A percentile compares a stretch with the other conserved stretches of the same genome.
These are phyloP conservation scores for Galendromus occidentalis DNA, from an alignment of 1,140 invertebrate species.

Conservation along the genomic window DNA sequence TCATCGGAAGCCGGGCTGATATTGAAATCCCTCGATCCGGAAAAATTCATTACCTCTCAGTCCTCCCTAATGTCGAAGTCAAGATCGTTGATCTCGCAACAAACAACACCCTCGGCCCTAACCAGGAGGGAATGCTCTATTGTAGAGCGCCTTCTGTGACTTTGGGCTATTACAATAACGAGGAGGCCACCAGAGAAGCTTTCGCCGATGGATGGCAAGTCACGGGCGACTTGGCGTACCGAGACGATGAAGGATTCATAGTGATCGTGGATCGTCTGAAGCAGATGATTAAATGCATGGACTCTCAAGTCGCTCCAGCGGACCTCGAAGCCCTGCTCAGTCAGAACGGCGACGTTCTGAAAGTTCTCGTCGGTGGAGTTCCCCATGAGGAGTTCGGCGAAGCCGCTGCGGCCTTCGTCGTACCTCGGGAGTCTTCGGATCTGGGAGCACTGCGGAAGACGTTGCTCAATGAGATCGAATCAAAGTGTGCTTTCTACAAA, in stretches of 20 bases:
- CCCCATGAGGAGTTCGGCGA: slow-evolving; percentile 34
- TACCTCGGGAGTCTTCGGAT: neutral
- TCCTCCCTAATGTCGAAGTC: neutral
- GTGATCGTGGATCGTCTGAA: slow-evolving; percentile 65
- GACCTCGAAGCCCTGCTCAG: slow-evolving; percentile 61
- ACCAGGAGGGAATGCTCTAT: slow-evolving; percentile 8
- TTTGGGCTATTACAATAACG: neutral
- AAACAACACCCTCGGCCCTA: slow-evolving; percentile 4
- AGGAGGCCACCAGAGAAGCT: neutral
- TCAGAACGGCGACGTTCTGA: slow-evolving; percentile 45
- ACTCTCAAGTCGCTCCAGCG: slow-evolving; percentile 52
- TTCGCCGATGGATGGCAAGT: neutral
- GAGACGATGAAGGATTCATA: slow-evolving; percentile 38
- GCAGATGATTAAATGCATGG: slow-evolving; percentile 52
- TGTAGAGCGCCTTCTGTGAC: neutral
- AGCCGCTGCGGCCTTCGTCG: neutral
- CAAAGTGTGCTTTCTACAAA: neutral
- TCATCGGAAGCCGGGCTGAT: neutral
- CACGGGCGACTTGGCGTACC: slow-evolving; percentile 52
- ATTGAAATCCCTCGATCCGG: neutral
- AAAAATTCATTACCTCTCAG: neutral
- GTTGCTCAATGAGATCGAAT: neutral
- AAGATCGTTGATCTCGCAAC: slow-evolving; percentile 10
- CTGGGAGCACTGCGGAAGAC: neutral
- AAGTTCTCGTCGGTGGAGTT: slow-evolving; percentile 59